Evolutionary conservation across 2,113 vertebrate species (phyloP).

Genomic region (Sceloporus undulatus): DNA sequence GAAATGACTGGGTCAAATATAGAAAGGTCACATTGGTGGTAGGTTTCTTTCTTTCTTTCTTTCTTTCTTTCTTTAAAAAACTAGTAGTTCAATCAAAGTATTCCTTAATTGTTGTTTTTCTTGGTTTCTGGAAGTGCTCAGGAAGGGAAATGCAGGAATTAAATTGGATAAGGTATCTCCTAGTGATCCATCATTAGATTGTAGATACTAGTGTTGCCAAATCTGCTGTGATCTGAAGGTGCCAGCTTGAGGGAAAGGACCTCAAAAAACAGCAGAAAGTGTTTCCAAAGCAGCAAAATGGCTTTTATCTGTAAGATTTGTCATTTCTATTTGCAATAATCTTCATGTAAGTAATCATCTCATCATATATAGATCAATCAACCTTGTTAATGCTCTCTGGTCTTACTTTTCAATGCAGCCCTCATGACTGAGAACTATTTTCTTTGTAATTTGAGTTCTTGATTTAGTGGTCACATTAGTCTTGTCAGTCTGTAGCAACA

Average conservation of each 20-base stretch:
- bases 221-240: slow-evolving; percentile 75
- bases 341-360: slow-evolving; percentile 87
- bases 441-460: slow-evolving; percentile 87
- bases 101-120: slow-evolving; percentile 14
- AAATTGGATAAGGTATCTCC: slow-evolving; percentile 61
- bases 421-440: slow-evolving; percentile 82
- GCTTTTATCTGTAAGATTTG: slow-evolving; percentile 85
- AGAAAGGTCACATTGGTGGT: slow-evolving; percentile 61
- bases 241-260: slow-evolving; percentile 71
- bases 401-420: slow-evolving; percentile 81
- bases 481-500: slow-evolving; percentile 84
- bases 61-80: not conserved
- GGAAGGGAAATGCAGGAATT: slow-evolving; percentile 49
- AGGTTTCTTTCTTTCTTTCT: slow-evolving; percentile 31
- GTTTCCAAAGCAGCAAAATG: slow-evolving; percentile 77
- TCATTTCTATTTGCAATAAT: slow-evolving; percentile 82
- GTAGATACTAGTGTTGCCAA: slow-evolving; percentile 73
- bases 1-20: slow-evolving; percentile 63
- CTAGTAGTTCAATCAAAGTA: slow-evolving; percentile 39
- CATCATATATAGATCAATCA: slow-evolving; percentile 87
- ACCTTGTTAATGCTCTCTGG: slow-evolving; percentile 81
- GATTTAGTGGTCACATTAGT: slow-evolving; percentile 88
- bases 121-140: slow-evolving; percentile 59
- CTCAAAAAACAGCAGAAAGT: slow-evolving; percentile 68
- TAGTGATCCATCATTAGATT: slow-evolving; percentile 68